Evolutionary conservation across 2,113 vertebrate genomes (phyloP).

Genomic region (Cynopterus brachyotis): DNA sequence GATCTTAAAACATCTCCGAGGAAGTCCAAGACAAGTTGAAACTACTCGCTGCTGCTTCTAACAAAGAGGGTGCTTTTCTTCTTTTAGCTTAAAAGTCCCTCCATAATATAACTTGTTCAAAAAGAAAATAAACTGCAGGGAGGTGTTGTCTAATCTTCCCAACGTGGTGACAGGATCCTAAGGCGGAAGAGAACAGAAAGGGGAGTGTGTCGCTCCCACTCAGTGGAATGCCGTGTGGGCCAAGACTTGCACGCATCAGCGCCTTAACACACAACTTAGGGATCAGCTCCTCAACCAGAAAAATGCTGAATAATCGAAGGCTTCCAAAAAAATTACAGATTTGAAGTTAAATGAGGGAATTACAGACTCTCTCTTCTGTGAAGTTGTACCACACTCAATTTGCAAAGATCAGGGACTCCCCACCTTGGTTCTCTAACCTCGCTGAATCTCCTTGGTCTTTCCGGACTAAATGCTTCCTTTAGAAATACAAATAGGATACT

Average conservation of each 20-base stretch:
- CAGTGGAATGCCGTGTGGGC: not conserved
- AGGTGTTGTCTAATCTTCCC: conserved; percentile 50
- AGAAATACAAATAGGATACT: not conserved
- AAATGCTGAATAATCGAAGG: not conserved
- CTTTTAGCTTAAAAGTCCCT: conserved; percentile 50
- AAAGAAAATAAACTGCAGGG: conserved; percentile 68
- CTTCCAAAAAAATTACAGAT: not conserved
- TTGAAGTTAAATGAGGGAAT: conserved; percentile 3
- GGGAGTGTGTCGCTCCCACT: not conserved
- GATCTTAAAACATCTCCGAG: conserved; percentile 70
- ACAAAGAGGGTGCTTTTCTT: conserved; percentile 61
- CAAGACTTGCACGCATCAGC: not conserved
- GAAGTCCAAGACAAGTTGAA: conserved; percentile 71
- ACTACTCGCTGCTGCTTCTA: conserved; percentile 54
- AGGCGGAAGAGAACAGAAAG: not conserved
- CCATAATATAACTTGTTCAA: conserved; percentile 18
- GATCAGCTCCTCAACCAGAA: not conserved
- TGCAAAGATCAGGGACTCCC: not conserved
- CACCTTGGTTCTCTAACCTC: not conserved
- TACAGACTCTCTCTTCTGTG: not conserved
- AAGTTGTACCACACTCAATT: not conserved
- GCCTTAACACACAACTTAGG: not conserved
- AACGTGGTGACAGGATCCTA: conserved; percentile 56
- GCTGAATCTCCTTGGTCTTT: not conserved
- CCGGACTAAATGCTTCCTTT: conserved; percentile 13